Conservation (phyloP, 2,888 invertebrate genomes). For the Prosapia bicincta region DNA sequence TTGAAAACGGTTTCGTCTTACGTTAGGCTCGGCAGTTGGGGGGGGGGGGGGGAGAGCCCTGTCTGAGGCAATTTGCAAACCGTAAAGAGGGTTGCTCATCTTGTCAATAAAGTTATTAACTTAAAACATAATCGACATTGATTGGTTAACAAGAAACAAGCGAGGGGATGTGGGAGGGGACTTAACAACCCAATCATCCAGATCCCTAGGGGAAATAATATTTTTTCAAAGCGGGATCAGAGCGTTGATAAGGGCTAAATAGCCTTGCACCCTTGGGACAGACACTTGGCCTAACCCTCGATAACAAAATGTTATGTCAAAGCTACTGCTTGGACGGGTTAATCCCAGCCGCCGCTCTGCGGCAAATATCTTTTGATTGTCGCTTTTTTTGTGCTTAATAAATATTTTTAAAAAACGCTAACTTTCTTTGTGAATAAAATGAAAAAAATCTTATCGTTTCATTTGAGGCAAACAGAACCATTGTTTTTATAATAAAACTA, state of each 20-base stretch:
- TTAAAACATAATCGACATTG: neutral
- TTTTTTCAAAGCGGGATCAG: neutral
- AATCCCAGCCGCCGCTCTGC: too few relatives aligned
- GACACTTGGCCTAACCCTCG: neutral
- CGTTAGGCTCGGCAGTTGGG: too few relatives aligned
- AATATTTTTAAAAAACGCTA: too few relatives aligned
- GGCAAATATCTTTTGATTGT: too few relatives aligned
- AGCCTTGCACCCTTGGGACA: neutral
- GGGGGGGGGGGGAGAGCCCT: too few relatives aligned
- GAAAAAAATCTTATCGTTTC: too few relatives aligned
- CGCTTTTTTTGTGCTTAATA: too few relatives aligned
- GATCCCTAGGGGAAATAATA: neutral
- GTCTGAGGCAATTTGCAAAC: conserved; percentile 2
- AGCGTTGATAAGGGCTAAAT: neutral
- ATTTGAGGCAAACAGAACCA: too few relatives aligned
- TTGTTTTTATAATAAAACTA: too few relatives aligned
- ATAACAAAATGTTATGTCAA: neutral
- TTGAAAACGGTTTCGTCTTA: too few relatives aligned
- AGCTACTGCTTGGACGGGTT: too few relatives aligned
- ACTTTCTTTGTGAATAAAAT: too few relatives aligned
- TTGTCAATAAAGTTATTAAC: neutral
- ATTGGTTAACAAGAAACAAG: neutral
- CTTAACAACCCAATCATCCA: neutral
- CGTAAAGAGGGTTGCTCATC: neutral
- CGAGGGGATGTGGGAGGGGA: neutral